phyloP scores from a whole-genome alignment of 1,140 invertebrate species.

The Aphelenchoides avenae region DNA sequence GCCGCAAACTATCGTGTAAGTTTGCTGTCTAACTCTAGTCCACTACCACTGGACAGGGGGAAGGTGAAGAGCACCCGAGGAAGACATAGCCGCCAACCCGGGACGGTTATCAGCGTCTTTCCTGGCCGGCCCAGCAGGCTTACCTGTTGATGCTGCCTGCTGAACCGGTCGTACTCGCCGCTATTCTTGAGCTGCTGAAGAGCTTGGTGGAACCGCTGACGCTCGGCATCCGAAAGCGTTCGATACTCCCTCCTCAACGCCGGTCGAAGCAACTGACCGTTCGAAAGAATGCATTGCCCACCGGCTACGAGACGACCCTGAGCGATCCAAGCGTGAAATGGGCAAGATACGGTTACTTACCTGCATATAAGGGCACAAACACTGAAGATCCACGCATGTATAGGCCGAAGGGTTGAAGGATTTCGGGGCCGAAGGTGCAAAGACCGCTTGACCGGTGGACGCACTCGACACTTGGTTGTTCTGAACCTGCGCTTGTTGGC shows the following conservation, averaged over 20 bases:
- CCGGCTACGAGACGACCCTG: constrained; percentile 45
- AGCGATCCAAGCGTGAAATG: constrained; percentile 5
- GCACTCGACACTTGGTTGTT: too few relatives aligned
- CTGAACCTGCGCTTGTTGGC: too few relatives aligned
- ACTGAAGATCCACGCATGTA: constrained; percentile 58
- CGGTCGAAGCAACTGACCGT: constrained; percentile 40
- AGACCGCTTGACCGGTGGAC: too few relatives aligned
- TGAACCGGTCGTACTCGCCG: constrained; percentile 55
- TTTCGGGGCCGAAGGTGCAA: too few relatives aligned
- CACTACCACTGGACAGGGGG: too few relatives aligned
- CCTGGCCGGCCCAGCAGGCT: background rate
- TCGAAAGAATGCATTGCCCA: constrained; percentile 40
- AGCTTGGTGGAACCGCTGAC: constrained; percentile 56
- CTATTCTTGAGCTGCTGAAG: constrained; percentile 58
- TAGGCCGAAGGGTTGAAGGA: too few relatives aligned
- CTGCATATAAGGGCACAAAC: constrained; percentile 55
- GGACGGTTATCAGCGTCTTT: constrained; percentile 49
- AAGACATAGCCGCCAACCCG: constrained; percentile 52
- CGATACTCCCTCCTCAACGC: constrained; percentile 60
- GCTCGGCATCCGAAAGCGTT: constrained; percentile 60
- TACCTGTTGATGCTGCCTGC: constrained; percentile 44
- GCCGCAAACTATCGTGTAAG: too few relatives aligned
- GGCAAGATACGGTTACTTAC: too few relatives aligned
- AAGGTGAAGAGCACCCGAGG: too few relatives aligned
- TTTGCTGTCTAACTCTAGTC: too few relatives aligned